These are phyloP conservation scores for Sylvilagus bachmani DNA, from an alignment of 2,113 vertebrate genomes.

Conservation along the genomic window DNA sequence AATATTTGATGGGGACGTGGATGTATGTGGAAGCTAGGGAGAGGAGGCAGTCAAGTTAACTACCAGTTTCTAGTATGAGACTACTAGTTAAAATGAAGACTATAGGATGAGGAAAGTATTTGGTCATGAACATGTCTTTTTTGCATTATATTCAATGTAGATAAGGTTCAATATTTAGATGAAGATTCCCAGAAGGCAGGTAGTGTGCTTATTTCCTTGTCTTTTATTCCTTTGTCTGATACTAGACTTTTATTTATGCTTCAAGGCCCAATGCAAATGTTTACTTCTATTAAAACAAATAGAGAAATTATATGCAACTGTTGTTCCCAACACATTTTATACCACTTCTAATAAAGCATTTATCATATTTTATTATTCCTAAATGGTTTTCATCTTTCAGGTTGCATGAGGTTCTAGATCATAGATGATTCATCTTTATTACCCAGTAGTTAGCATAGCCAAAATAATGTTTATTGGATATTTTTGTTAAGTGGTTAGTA, in stretches of 20 bases:
- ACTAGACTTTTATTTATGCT: background rate
- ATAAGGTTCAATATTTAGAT: background rate
- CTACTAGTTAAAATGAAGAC: background rate
- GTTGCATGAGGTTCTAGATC: background rate
- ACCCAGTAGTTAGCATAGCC: background rate
- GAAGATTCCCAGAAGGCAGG: background rate
- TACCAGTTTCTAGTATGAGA: background rate
- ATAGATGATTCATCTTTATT: background rate
- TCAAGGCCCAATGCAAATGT: background rate
- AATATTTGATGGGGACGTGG: background rate
- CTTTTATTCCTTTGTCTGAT: background rate
- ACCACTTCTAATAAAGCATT: background rate
- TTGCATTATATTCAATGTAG: background rate
- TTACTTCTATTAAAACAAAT: background rate
- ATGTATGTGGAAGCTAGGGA: background rate
- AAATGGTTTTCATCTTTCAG: background rate
- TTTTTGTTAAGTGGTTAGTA: background rate
- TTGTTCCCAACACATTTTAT: background rate
- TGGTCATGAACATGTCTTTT: background rate
- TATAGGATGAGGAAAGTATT: background rate
- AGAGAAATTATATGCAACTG: background rate
- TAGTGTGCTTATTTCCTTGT: background rate
- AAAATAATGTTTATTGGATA: background rate
- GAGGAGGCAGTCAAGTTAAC: background rate
- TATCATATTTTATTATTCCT: background rate